These are phyloP conservation scores for Otis tarda DNA, from an alignment of 2,113 vertebrate species.

Conservation along the genomic window DNA sequence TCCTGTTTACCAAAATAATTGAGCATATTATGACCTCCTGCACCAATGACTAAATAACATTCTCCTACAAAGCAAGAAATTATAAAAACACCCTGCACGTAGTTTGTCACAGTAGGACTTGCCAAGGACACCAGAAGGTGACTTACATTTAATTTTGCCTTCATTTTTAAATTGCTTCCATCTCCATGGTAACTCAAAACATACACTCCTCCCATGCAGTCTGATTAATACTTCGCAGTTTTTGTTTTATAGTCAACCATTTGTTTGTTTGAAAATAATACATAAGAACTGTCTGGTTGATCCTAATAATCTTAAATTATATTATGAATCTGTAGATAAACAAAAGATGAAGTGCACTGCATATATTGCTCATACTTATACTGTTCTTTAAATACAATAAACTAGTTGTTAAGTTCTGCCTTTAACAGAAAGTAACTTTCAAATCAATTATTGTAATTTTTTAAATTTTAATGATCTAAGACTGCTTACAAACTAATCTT, in stretches of 20 bases:
- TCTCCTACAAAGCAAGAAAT: not conserved
- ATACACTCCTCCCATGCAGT: not conserved
- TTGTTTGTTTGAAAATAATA: not conserved
- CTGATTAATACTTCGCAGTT: not conserved
- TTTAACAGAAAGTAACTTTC: not conserved
- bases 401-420: not conserved
- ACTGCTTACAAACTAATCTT: not conserved
- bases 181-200: conserved; percentile 35
- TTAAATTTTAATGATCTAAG: not conserved
- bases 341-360: not conserved
- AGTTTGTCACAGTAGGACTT: not conserved
- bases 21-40: not conserved
- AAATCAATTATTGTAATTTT: not conserved
- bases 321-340: not conserved
- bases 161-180: not conserved
- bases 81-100: not conserved
- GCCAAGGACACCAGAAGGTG: conserved; percentile 48
- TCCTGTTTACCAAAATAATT: not conserved
- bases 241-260: not conserved
- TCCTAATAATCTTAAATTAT: not conserved
- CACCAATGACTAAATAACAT: not conserved
- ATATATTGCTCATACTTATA: not conserved
- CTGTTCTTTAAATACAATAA: not conserved
- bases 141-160: conserved; percentile 26
- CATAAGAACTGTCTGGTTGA: not conserved